These are phyloP conservation scores for Crypturellus tataupa DNA, from an alignment of 2,797 vertebrate species.

Conservation along the genomic window DNA sequence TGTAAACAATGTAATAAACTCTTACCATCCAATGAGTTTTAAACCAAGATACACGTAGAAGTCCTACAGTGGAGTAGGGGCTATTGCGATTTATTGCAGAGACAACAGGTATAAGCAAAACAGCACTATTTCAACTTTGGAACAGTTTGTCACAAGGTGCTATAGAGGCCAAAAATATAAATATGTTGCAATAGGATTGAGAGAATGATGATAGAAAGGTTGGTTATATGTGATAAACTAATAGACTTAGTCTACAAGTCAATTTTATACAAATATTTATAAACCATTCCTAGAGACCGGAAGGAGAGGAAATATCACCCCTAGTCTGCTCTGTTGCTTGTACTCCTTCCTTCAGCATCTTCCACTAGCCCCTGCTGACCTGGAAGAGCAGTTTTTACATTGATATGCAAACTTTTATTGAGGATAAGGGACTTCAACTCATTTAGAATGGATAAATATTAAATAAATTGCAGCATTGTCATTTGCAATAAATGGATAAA, in stretches of 20 bases:
- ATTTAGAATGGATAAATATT: neutral
- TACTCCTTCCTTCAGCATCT: neutral
- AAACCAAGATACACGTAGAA: neutral
- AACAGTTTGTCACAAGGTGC: neutral
- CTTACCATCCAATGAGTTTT: slow-evolving; percentile 53
- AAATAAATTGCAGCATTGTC: no score
- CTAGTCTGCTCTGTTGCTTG: neutral
- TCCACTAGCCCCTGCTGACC: neutral
- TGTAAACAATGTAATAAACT: slow-evolving; percentile 68
- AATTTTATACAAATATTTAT: neutral
- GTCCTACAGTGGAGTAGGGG: neutral
- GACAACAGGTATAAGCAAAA: neutral
- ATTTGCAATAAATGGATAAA: no score
- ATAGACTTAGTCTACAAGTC: neutral
- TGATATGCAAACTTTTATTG: neutral
- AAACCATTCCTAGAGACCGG: neutral
- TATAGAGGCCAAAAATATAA: neutral
- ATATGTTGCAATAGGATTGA: neutral
- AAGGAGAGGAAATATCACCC: neutral
- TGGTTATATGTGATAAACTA: neutral
- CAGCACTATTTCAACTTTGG: neutral
- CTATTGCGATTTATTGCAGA: neutral
- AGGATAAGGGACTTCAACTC: neutral
- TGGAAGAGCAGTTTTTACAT: neutral
- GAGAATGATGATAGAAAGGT: neutral